Evolutionary conservation across 1,140 invertebrate genomes (phyloP), one percentile per base, ranked within the genome.

Genomic region (Eupristina koningsbergeri): DNA sequence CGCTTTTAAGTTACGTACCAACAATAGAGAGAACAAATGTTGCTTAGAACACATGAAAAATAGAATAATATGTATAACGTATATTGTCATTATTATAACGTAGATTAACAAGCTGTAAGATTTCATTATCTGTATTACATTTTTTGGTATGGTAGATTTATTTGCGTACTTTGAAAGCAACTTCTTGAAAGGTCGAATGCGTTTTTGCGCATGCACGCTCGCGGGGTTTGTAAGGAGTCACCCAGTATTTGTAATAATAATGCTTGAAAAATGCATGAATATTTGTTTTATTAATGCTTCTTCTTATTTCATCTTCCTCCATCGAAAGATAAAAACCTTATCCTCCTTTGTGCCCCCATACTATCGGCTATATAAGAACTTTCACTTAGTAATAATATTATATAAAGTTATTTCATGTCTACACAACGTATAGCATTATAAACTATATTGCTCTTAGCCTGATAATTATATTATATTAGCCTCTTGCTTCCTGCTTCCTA

Each of bases 241-340:
- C 94, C 95, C 95, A 95, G 95, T 94, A 94, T 94, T 94, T 94
- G 94, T 96, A 96, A 96, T 96, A 96, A 96, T 96, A 96, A 96
- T 95, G 95, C 95, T 96, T 94, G 95, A 95, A 94, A 93, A 95
- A 95, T 96, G 95, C 95, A 96, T 96, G 95, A 95, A 94, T 95
- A 95, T 95, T 95, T 95, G 95, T 96, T 96, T 96, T 95, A 95
- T 95, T 96, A 96, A 96, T 95, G 94, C 93, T 94, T 94, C 90
- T 94, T 94, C 93, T 94, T 94, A 93, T 94, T 94, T 94, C 91
- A 92, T 92, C 92, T 92, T 86, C 90, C 89, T 91, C 88, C 89
- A 87, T 89, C 79, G 85, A 89, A 81, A 86, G 67, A 75, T 58
- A 5, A 80, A 80, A 71, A n/a, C 58, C 64, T 77, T 83, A 76